phyloP scores from a whole-genome alignment of 2,113 vertebrate species.

The Malurus melanocephalus region DNA sequence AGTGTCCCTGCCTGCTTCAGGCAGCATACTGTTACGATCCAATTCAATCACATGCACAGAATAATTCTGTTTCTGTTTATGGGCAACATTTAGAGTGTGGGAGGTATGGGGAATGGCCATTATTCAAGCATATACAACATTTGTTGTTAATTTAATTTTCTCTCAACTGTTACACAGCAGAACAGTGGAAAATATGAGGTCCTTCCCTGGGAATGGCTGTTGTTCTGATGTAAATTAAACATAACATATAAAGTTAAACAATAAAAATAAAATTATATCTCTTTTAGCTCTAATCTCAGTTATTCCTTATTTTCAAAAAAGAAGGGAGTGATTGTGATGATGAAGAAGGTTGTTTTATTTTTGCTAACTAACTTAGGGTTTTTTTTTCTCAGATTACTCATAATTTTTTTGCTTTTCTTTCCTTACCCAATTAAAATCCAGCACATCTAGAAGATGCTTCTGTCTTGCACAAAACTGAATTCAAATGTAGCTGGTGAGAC shows the following conservation, averaged over 20 bases:
- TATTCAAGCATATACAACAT: background rate
- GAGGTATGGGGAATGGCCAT: background rate
- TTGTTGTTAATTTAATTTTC: background rate
- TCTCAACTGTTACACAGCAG: background rate
- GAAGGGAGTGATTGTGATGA: background rate
- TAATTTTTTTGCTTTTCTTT: background rate
- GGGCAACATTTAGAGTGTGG: background rate
- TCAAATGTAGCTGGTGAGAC: background rate
- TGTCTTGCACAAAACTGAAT: constrained; percentile 15
- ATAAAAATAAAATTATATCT: background rate
- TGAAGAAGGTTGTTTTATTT: background rate
- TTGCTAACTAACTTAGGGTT: background rate
- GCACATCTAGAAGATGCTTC: constrained; percentile 26
- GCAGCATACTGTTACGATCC: background rate
- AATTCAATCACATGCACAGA: background rate
- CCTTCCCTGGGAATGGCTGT: background rate
- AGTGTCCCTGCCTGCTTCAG: background rate
- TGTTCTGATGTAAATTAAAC: background rate
- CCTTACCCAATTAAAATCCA: background rate
- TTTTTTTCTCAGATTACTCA: background rate
- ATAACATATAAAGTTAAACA: background rate
- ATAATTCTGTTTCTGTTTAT: background rate
- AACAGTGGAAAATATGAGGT: background rate
- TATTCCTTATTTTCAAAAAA: background rate
- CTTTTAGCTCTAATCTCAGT: background rate